Base-by-base conservation (phyloP, 2,797 vertebrate species). In the Lindbergichthys nudifrons region DNA sequence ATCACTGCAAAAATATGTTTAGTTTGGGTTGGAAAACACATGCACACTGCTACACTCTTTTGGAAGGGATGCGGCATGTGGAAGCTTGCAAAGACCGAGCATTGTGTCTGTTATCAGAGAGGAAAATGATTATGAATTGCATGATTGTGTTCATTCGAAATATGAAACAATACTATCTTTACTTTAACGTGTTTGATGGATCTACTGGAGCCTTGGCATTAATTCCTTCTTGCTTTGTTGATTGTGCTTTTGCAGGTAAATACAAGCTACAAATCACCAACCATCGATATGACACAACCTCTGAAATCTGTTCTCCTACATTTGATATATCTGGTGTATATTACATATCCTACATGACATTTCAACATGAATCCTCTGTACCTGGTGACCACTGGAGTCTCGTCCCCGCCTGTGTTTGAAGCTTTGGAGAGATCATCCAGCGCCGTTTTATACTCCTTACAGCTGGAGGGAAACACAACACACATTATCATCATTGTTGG, bases 381-480 rank as follows among this genome's bases (percentile, higher is more conserved):
- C 97, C 95, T 96, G 91, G 54, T 88, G 2, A 53, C 7, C 59
- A 94, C 95, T 13, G 86, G 59, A 14, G 90, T 61, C 68, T 96
- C 96, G 15, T 99, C 97, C 45, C 95, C 96, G 46, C 92, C 91
- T 26, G 81, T 58, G 81, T 94, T 96, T 41, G 93, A 93, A 3
- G 42, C 86, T 94, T 96, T 97, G 32, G 96, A 96, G 77, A 99
- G 85, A 62, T 98, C 96, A 45, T 99, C 98, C 84, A 99, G 94
- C 39, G 97, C 96, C 0, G 96, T 98, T 92, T 97, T 98, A 87
- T 99, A 99, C 85, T 99, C 98, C 87, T 98, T 99, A 86, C 98
- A 99, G 88, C 98, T 99, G 63, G 48, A 74, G n/a, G n/a, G 16
- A 0, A 21, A 56, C 3, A 39, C 16, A 73, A 67, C 6, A 71